Percentiles rank a stretch among this genome's conserved stretches.
phyloP scores from a whole-genome alignment of 2,797 vertebrate species.

The Pipistrellus pipistrellus region DNA sequence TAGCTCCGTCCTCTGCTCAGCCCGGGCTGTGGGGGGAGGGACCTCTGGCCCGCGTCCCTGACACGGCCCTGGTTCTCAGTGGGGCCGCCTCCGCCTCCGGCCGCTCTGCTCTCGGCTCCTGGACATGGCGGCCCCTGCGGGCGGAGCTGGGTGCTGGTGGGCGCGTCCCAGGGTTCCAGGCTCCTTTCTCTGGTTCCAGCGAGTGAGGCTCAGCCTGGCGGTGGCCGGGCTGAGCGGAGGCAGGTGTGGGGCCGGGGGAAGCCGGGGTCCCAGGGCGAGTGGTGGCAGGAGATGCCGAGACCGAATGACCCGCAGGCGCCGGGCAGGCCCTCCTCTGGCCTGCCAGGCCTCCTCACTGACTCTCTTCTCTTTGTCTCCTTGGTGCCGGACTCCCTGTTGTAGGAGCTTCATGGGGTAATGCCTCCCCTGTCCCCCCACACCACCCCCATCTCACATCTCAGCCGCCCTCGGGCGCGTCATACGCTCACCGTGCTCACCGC shows the following conservation, averaged over 20 bases:
- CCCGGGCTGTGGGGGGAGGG: neutral
- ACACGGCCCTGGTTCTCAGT: neutral
- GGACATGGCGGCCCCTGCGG: too few relatives aligned
- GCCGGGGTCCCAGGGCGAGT: fast-evolving
- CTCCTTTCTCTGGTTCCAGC: neutral
- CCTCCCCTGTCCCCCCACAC: constrained; percentile 87
- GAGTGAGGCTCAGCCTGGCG: fast-evolving
- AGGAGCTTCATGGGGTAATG: constrained; percentile 99
- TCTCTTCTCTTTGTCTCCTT: constrained; percentile 90
- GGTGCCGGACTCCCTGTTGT: constrained; percentile 91
- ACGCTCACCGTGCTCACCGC: neutral
- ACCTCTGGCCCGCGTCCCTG: neutral
- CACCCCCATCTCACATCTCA: constrained; percentile 34
- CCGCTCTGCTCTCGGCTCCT: too few relatives aligned
- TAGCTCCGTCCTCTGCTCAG: neutral
- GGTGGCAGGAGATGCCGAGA: neutral
- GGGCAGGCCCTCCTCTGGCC: neutral
- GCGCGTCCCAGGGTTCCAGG: fast-evolving
- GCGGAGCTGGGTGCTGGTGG: neutral
- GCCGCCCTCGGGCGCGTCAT: neutral
- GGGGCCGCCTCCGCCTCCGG: neutral
- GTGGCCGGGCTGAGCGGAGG: neutral
- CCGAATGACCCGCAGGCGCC: fast-evolving
- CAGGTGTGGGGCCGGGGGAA: neutral
- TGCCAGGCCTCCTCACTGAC: constrained; percentile 84